Percentiles rank a stretch among this genome's conserved stretches.
Evolutionary conservation across 2,888 invertebrate genomes (phyloP).

Genomic region (Sepioteuthis lessoniana): DNA sequence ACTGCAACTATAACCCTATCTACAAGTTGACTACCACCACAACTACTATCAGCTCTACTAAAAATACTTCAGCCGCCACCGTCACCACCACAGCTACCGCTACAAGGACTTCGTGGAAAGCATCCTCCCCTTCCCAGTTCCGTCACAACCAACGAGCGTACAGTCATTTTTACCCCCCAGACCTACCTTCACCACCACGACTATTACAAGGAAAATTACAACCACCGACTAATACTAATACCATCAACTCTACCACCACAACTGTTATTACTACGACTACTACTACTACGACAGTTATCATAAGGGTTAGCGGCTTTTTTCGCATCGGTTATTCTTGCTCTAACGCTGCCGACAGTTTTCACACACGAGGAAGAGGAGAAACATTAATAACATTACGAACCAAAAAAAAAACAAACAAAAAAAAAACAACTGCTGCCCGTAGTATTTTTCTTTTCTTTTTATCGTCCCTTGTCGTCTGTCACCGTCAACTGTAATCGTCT

Average conservation of each 20-base stretch:
- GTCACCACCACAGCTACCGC: not conserved
- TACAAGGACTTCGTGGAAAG: not conserved
- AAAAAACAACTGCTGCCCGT: not conserved
- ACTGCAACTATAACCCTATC: not conserved
- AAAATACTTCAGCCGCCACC: not conserved
- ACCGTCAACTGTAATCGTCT: not conserved
- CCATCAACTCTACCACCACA: not conserved
- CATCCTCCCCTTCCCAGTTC: not conserved
- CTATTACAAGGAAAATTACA: not conserved
- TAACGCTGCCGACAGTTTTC: too few relatives aligned
- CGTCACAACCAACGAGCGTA: not conserved
- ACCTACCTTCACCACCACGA: not conserved
- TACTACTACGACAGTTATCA: not conserved
- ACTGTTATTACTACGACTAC: not conserved
- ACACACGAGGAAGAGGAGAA: not conserved
- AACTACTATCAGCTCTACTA: not conserved
- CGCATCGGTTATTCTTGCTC: not conserved
- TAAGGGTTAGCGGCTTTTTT: not conserved
- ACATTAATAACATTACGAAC: not conserved
- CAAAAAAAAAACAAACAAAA: not conserved
- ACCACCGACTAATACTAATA: not conserved
- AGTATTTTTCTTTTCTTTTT: not conserved
- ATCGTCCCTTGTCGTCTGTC: not conserved
- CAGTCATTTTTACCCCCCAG: not conserved
- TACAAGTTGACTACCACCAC: not conserved